phyloP scores from a whole-genome alignment of 2,113 vertebrate species.

The Dendrocopos noguchii region DNA sequence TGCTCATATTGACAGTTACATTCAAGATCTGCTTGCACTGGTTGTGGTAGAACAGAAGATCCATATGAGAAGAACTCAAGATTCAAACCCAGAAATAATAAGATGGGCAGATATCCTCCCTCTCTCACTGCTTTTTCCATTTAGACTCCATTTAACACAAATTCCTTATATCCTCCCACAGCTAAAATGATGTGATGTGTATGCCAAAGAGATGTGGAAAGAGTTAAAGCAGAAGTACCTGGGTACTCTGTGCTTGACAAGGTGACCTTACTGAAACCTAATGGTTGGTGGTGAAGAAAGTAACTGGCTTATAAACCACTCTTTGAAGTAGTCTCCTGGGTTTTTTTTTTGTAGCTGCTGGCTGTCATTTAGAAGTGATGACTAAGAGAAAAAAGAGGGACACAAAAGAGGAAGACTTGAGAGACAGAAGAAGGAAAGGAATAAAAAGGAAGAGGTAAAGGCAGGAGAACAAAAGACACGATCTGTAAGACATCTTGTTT shows the following conservation, averaged over 20 bases:
- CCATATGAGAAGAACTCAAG: not conserved
- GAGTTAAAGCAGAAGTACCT: not conserved
- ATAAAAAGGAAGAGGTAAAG: not conserved
- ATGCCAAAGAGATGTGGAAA: not conserved
- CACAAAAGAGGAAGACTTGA: slow-evolving; percentile 6
- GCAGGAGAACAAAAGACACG: not conserved
- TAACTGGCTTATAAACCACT: slow-evolving; percentile 1
- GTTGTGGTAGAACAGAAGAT: not conserved
- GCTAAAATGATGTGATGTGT: not conserved
- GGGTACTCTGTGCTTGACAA: not conserved
- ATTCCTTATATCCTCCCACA: not conserved
- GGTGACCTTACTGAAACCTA: not conserved
- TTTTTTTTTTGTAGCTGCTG: slow-evolving; percentile 27
- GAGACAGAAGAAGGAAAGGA: not conserved
- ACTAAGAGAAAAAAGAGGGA: slow-evolving; percentile 20
- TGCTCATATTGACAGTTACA: not conserved
- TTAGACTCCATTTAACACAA: not conserved
- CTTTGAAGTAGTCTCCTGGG: slow-evolving; percentile 3
- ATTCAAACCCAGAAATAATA: not conserved
- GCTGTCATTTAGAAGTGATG: slow-evolving; percentile 46
- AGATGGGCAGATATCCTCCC: not conserved
- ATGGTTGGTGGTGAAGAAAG: not conserved
- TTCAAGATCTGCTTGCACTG: not conserved
- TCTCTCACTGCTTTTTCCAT: not conserved
- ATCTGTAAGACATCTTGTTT: not conserved